Evolutionary conservation across 2,797 vertebrate genomes (phyloP), one percentile per base, ranked within the genome.

Genomic region (Pseudopleuronectes americanus): DNA sequence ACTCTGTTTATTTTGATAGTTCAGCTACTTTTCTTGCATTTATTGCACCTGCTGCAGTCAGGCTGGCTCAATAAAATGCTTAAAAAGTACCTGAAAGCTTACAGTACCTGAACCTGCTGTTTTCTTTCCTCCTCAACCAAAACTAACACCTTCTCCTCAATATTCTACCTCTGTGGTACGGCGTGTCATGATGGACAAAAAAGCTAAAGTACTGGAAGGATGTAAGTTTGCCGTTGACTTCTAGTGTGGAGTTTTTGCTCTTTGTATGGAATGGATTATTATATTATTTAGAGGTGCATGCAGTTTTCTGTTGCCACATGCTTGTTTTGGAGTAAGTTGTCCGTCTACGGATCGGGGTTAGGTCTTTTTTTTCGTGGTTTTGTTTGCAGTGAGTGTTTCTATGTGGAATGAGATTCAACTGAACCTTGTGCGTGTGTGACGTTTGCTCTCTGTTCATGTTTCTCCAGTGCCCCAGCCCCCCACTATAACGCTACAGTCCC

Each of bases 121-220:
- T 76, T 76, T 64, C 74, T 76, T 74, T 62, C 71, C 79, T 52
- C 43, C 58, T 70, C 57, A 10, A 57, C 74, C 65, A 82, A 87
- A 84, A 86, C 95, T 98, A 98, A 98, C 90, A 45, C 91, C 92
- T 95, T 97, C 92, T 96, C 93, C 95, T 95, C 92, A 95, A 93
- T 95, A 91, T 92, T 87, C 94, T 91, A 91, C 84, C 67, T 57
- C 53, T 56, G 38, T 88, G 83, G 77, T 90, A 93, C 93, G 94
- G 92, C 94, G 93, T 93, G 91, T 95, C 95, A 95, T 87, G 92
- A 84, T 94, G 95, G 92, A 90, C 92, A 7, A 91, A 92, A 97
- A 97, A 98, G 97, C 97, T 94, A 97, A 97, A 96, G 95, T 98
- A 90, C 96, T 98, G 96, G 96, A 97, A 94, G 96, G 97, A 96